These are phyloP conservation scores for Microctonus hyperodae DNA, from an alignment of 2,888 invertebrate species.

Conservation along the genomic window DNA sequence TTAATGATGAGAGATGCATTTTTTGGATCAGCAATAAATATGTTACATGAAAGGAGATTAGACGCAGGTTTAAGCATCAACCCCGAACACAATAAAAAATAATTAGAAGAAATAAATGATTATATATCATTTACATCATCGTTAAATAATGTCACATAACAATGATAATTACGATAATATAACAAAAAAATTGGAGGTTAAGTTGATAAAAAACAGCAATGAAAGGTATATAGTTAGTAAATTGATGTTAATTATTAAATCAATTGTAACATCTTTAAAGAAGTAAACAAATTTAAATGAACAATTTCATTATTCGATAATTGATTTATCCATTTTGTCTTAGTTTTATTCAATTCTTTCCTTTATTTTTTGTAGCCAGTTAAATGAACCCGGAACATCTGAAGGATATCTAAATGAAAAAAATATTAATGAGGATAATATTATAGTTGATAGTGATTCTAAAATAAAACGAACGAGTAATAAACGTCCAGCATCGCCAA, in stretches of 20 bases:
- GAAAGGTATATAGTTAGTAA: background rate
- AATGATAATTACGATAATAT: background rate
- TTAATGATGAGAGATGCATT: background rate
- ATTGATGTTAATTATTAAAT: background rate
- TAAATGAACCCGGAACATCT: background rate
- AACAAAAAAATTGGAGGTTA: slow-evolving; percentile 19
- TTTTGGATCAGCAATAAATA: background rate
- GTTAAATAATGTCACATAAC: background rate
- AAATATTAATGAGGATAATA: background rate
- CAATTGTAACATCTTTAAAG: too few relatives aligned
- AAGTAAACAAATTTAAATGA: background rate
- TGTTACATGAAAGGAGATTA: background rate
- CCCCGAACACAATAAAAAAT: background rate
- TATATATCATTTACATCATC: background rate
- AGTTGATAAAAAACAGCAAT: background rate
- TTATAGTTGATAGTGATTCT: background rate
- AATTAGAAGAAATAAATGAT: background rate
- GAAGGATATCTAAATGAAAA: background rate
- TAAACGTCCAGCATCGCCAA: slow-evolving; percentile 10
- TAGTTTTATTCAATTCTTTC: background rate
- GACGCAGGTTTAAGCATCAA: background rate
- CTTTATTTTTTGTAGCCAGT: background rate
- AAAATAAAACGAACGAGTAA: background rate
- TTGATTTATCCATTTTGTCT: too few relatives aligned
- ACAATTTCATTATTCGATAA: too few relatives aligned